Conservation (phyloP, 2,797 vertebrate genomes). For the Carcharodon carcharias region DNA sequence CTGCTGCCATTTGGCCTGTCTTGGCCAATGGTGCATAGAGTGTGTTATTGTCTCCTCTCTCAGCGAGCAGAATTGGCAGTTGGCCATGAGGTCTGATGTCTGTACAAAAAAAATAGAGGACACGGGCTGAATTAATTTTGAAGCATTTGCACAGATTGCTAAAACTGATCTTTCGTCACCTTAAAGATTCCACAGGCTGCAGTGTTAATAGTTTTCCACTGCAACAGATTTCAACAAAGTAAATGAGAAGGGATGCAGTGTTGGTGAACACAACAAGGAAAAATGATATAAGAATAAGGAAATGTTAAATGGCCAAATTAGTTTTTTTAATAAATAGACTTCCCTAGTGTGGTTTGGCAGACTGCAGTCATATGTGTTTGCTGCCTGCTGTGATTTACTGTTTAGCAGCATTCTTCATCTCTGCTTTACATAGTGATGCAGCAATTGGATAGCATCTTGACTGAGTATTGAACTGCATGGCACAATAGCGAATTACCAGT, state of each 20-base stretch:
- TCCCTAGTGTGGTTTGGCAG: background rate
- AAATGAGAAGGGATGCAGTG: background rate
- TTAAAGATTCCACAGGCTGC: background rate
- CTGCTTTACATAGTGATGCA: background rate
- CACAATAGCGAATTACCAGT: background rate
- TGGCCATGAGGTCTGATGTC: conserved; percentile 39
- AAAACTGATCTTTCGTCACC: background rate
- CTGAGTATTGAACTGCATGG: background rate
- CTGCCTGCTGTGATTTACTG: background rate
- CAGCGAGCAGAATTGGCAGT: conserved; percentile 41
- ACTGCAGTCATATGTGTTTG: background rate
- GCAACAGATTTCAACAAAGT: background rate
- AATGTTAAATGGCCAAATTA: background rate
- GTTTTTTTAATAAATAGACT: conserved; percentile 14
- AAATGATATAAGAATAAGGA: background rate
- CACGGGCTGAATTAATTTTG: conserved; percentile 32
- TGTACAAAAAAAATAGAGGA: background rate
- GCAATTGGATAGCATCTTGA: background rate
- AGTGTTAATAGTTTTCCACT: background rate
- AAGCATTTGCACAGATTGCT: background rate
- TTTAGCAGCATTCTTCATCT: background rate
- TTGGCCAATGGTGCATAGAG: conserved; percentile 41
- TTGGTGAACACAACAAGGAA: background rate
- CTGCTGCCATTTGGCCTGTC: conserved; percentile 50
- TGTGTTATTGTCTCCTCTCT: conserved; percentile 43